Conservation (phyloP, 2,113 vertebrate species). For the Meleagris gallopavo region DNA sequence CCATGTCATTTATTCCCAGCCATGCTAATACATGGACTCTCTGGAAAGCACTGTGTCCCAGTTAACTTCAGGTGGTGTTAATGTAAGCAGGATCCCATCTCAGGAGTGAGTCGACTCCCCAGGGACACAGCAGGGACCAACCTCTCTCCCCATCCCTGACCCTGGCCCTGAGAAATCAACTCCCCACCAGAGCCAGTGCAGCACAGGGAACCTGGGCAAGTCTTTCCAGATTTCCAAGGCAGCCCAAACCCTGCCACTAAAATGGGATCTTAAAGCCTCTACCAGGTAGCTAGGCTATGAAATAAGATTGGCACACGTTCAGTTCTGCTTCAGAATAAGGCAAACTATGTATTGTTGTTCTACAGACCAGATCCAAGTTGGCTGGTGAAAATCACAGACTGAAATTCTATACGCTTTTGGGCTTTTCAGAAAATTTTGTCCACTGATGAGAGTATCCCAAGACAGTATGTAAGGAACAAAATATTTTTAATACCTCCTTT, state of each 20-base stretch:
- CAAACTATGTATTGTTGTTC: fast-evolving
- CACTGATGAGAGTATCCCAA: not conserved
- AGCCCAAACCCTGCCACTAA: not conserved
- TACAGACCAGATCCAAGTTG: not conserved
- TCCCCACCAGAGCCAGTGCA: fast-evolving
- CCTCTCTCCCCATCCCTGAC: not conserved
- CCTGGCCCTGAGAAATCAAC: not conserved
- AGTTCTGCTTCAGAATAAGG: not conserved
- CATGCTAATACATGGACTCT: fast-evolving
- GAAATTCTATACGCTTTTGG: not conserved
- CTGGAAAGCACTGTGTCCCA: not conserved
- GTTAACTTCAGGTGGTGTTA: not conserved
- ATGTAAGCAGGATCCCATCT: not conserved
- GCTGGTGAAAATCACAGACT: not conserved
- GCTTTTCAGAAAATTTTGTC: not conserved
- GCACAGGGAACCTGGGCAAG: not conserved
- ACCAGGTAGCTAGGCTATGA: not conserved
- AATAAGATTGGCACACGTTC: not conserved
- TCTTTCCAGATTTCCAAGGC: not conserved
- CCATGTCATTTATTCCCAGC: not conserved
- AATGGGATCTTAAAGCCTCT: not conserved
- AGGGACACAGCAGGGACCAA: fast-evolving
- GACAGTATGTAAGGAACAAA: not conserved
- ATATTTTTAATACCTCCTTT: not conserved
- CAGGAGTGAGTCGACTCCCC: fast-evolving